Base-by-base conservation (phyloP, 1,140 invertebrate genomes). In the Metaphire vulgaris region DNA sequence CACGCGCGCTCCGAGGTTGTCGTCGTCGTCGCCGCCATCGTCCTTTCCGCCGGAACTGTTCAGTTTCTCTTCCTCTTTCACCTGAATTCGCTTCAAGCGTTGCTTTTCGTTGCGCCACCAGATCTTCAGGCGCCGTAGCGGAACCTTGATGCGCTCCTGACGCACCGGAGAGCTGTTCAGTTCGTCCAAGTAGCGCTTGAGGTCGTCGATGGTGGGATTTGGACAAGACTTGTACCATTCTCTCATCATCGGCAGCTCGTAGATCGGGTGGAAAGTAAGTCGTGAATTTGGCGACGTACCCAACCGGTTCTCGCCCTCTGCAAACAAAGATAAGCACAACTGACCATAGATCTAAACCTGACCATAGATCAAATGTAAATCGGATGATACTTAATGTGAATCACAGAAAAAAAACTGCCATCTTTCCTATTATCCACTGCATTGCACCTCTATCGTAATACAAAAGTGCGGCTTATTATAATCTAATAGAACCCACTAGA, bases 71-170 rank as follows among this genome's bases (percentile, higher is more conserved):
- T 56, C 6, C 41, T 56, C 41, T 21, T 56, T 56, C 21, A 21
- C 21, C 41, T 56, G 41, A 21, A 56, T 56, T 12, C 41, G 41
- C 64, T 75, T 79, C 75, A 83, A 81, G 67, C 83, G 73, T 69
- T 86, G 85, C 73, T 80, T 79, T 78, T 85, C 84, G 79, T 86
- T 86, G 80, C 85, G 85, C 84, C 84, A 86, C 85, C 85, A 86
- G 69, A 82, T 84, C 79, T 83, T 84, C 12, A 86, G 69, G 66
- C 80, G 82, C 2, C 75, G 76, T 0, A 81, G 32, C 12, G 81
- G 81, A 14, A 86, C 79, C 80, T 84, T 83, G 6, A 56, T 21
- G 6, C 41, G 41, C 76, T 82, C 82, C 68, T 81, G 80, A n/a
- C 84, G 72, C 1, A 84, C 80, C 56, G 81, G 80, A 12, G 82